These are phyloP conservation scores for Aphelocoma coerulescens DNA, from an alignment of 2,113 vertebrate species.

Conservation along the genomic window DNA sequence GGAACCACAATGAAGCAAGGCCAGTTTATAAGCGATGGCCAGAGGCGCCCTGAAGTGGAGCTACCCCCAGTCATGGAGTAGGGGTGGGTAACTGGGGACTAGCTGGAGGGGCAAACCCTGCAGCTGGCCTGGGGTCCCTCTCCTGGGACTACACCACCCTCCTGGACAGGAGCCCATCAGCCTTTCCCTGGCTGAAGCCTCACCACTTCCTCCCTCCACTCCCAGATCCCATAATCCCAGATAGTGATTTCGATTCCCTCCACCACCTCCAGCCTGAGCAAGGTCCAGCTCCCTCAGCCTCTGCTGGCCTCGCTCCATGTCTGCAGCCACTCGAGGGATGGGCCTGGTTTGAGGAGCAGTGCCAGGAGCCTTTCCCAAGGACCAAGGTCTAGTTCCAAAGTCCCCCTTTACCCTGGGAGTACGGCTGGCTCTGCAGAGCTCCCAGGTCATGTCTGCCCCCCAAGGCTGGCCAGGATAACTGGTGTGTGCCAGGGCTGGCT, in stretches of 20 bases:
- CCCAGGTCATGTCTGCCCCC: not conserved
- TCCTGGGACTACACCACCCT: not conserved
- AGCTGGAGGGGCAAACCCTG: not conserved
- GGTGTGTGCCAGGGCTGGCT: not conserved
- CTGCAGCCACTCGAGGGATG: not conserved
- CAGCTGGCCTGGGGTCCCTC: not conserved
- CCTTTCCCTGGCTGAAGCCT: not conserved
- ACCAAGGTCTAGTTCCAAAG: not conserved
- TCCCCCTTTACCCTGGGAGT: not conserved
- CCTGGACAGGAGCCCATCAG: not conserved
- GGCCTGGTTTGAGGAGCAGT: not conserved
- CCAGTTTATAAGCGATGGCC: not conserved
- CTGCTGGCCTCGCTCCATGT: accelerated
- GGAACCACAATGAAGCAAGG: not conserved
- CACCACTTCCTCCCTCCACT: not conserved
- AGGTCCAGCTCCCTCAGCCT: not conserved
- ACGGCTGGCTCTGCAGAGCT: not conserved
- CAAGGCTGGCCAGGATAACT: not conserved
- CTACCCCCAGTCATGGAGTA: accelerated
- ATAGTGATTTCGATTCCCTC: not conserved
- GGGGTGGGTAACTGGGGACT: not conserved
- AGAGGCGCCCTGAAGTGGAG: not conserved
- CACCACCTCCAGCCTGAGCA: not conserved
- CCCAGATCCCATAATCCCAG: accelerated
- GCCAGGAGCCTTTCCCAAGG: not conserved